Percentiles rank a stretch among this genome's conserved stretches.
Evolutionary conservation across 2,113 vertebrate genomes (phyloP).

Genomic region (Aegypius monachus): DNA sequence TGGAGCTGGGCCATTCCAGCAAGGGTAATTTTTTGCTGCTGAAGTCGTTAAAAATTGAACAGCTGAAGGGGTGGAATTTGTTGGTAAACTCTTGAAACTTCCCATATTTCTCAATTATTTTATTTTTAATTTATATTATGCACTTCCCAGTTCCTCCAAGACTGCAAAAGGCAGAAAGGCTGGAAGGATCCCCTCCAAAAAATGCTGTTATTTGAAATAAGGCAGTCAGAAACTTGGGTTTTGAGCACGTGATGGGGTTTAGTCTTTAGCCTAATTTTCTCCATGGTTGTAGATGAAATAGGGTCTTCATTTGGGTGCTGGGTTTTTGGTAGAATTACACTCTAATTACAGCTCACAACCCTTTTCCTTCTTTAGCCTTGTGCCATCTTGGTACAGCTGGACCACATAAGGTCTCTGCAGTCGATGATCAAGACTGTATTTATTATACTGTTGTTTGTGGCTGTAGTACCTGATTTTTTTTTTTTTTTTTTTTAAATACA

Average conservation of each 20-base stretch:
- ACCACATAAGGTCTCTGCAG: not conserved
- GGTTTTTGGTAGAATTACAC: not conserved
- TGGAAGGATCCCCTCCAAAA: not conserved
- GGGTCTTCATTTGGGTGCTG: not conserved
- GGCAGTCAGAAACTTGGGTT: accelerated
- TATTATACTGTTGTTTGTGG: not conserved
- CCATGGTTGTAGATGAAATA: accelerated
- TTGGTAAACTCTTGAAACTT: not conserved
- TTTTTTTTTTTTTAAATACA: not conserved
- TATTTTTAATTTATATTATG: not conserved
- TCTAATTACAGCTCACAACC: not conserved
- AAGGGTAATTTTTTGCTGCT: not conserved
- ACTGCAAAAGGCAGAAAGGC: not conserved
- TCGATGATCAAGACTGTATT: accelerated
- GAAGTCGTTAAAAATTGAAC: not conserved
- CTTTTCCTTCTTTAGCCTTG: not conserved
- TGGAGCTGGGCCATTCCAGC: not conserved
- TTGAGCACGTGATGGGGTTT: not conserved
- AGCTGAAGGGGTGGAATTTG: not conserved
- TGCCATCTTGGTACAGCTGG: accelerated
- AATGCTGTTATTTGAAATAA: not conserved
- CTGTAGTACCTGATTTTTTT: not conserved
- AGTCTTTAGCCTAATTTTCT: no score
- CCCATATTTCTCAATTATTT: not conserved
- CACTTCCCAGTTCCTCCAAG: not conserved